Base-by-base conservation (phyloP, 2,888 invertebrate genomes). In the Dysmachus trigonus region DNA sequence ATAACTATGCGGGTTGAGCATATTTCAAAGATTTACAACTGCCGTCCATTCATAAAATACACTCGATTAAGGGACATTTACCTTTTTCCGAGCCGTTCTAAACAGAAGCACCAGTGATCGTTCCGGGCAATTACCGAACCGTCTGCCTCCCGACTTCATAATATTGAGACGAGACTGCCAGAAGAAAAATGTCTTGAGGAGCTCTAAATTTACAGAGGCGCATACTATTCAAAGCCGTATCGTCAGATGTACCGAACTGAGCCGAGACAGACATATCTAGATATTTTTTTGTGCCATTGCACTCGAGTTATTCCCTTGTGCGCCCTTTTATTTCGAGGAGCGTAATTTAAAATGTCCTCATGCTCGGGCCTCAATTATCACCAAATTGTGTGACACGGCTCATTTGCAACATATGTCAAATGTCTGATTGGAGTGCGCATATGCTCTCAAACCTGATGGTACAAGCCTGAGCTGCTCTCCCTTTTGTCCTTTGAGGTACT, bases 381-480 rank as follows among this genome's bases (percentile, higher is more conserved):
- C 85, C 85, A 87, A 87, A 87, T 88, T 88, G 82, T 53, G 71
- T 86, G 87, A 53, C 38, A 87, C 35, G 87, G 81, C 86, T 87
- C 87, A 87, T 88, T 86, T 87, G 76, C 83, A 38, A 47, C 87
- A 86, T 72, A 79, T 87, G 85, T 87, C 86, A 85, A 86, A 86
- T 84, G 76, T 47, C 84, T 71, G 82, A 79, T 73, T 79, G 77
- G 83, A 81, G 51, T 13, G 18, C 73, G 41, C 74, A 84, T 72
- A 85, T 74, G 35, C 47, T 53, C 47, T 53, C 53, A 74, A 30
- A 2, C 35, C 62, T 73, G n/a, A 47, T 62, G 85, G 73, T n/a
- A 31, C 8, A 33, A 15, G 35, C n/a, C 35, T 22, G 30, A 31
- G 51, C 33, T 2, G 72, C 15, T 2, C 47, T 47, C 47, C 51